Conservation (phyloP, 2,888 invertebrate species). For the Nomada ferruginata region DNA sequence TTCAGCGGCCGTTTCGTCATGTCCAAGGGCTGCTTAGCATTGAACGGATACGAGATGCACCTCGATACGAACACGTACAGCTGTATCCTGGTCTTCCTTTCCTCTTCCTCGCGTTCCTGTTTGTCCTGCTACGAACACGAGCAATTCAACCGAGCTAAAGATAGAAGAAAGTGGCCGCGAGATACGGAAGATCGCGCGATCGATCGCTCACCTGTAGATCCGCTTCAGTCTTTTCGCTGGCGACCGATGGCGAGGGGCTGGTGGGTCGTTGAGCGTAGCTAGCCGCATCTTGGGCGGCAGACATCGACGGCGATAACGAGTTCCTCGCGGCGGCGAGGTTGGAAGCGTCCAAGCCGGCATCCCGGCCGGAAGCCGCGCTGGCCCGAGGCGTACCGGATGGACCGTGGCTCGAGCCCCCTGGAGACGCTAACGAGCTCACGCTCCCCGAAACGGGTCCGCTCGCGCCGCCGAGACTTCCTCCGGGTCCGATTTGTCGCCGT, state of each 20-base stretch:
- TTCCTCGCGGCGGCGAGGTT: slow-evolving; percentile 78
- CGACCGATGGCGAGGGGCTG: slow-evolving; percentile 96
- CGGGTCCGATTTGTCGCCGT: slow-evolving; percentile 85
- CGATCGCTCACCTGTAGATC: slow-evolving; percentile 88
- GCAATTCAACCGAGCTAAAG: not conserved
- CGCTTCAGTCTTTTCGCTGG: slow-evolving; percentile 94
- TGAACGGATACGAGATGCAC: slow-evolving; percentile 99
- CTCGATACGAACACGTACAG: slow-evolving; percentile 99
- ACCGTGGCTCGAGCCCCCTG: slow-evolving; percentile 74
- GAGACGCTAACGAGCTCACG: slow-evolving; percentile 84
- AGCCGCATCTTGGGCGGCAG: slow-evolving; percentile 80
- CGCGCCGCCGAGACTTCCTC: slow-evolving; percentile 70
- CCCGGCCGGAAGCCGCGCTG: slow-evolving; percentile 81
- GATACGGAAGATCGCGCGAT: too few relatives aligned
- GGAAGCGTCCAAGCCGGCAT: slow-evolving; percentile 77
- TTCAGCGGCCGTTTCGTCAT: slow-evolving; percentile 98
- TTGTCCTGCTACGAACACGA: slow-evolving; percentile 88
- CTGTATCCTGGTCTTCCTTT: slow-evolving; percentile 96
- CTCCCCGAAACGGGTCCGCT: slow-evolving; percentile 76
- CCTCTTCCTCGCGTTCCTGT: slow-evolving; percentile 98
- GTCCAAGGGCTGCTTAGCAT: slow-evolving; percentile 99
- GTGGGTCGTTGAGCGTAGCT: slow-evolving; percentile 89
- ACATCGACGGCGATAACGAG: slow-evolving; percentile 85
- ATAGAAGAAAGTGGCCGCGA: not conserved
- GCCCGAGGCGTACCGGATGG: slow-evolving; percentile 82